Conservation (phyloP, 2,888 invertebrate genomes). For the Meganola albula region DNA sequence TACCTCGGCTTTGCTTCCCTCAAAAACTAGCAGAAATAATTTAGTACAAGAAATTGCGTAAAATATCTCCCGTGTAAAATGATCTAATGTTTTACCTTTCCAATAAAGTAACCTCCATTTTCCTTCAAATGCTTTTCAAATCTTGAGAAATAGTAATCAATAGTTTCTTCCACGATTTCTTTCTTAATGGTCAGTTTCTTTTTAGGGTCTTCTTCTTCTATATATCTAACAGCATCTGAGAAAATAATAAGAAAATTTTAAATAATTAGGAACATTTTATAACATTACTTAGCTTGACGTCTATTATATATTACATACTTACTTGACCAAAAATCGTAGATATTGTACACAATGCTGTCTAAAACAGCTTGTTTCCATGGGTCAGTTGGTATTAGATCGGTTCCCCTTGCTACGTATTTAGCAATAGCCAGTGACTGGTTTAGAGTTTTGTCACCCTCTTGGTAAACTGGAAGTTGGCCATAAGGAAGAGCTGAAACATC, state of each 20-base stretch:
- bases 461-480: constrained; percentile 55
- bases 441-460: constrained; percentile 43
- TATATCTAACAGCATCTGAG: constrained; percentile 39
- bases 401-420: constrained; percentile 69
- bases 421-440: constrained; percentile 68
- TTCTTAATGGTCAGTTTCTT: constrained; percentile 40
- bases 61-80: no score
- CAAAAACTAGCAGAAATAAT: no score
- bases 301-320: no score
- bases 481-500: constrained; percentile 42
- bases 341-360: constrained; percentile 60
- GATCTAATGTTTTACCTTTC: constrained; percentile 49
- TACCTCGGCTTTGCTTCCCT: no score
- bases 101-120: constrained; percentile 50
- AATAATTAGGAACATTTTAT: no score
- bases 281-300: no score
- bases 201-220: constrained; percentile 36
- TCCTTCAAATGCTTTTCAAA: constrained; percentile 52
- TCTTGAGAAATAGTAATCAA: constrained; percentile 51
- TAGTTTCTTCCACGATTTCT: constrained; percentile 38
- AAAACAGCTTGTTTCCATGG: constrained; percentile 67
- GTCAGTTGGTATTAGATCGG: constrained; percentile 62
- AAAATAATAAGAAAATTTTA: no score
- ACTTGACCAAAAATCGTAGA: constrained; percentile 71
- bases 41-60: no score